A percentile compares a stretch with the other conserved stretches of the same genome.
Evolutionary conservation across 2,888 invertebrate species (phyloP).

Genomic region (Cosmia pyralina): DNA sequence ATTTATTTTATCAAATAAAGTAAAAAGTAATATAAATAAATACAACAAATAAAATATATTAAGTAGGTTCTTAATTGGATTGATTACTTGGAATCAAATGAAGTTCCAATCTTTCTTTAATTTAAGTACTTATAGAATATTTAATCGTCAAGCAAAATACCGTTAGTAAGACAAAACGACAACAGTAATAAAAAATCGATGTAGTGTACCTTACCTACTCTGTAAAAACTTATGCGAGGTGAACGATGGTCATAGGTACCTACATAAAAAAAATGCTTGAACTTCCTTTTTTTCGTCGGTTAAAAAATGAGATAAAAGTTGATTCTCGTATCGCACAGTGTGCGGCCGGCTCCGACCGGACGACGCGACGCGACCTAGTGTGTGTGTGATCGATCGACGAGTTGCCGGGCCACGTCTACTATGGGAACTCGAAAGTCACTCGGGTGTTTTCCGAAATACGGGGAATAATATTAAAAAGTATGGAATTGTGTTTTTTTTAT

Average conservation of each 20-base stretch:
- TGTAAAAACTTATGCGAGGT: neutral
- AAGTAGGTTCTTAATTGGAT: neutral
- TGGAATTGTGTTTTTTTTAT: neutral
- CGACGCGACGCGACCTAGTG: constrained; percentile 57
- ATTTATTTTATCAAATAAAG: neutral
- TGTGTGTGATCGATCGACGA: constrained; percentile 60
- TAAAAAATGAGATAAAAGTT: constrained; percentile 15
- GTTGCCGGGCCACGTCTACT: constrained; percentile 24
- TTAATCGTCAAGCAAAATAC: neutral
- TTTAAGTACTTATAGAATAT: neutral
- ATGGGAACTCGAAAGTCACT: constrained; percentile 39
- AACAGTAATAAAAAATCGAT: neutral
- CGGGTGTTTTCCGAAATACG: neutral
- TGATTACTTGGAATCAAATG: neutral
- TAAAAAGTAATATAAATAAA: neutral
- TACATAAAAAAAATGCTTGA: neutral
- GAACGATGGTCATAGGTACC: neutral
- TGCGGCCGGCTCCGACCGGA: constrained; percentile 53
- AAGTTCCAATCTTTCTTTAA: neutral
- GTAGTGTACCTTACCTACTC: no score
- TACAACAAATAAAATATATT: neutral
- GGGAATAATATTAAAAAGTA: neutral
- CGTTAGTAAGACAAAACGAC: no score
- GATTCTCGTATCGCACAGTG: constrained; percentile 43
- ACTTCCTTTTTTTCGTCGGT: neutral